These are phyloP conservation scores for Lucifuga dentata DNA, from an alignment of 2,113 vertebrate genomes.

Conservation along the genomic window DNA sequence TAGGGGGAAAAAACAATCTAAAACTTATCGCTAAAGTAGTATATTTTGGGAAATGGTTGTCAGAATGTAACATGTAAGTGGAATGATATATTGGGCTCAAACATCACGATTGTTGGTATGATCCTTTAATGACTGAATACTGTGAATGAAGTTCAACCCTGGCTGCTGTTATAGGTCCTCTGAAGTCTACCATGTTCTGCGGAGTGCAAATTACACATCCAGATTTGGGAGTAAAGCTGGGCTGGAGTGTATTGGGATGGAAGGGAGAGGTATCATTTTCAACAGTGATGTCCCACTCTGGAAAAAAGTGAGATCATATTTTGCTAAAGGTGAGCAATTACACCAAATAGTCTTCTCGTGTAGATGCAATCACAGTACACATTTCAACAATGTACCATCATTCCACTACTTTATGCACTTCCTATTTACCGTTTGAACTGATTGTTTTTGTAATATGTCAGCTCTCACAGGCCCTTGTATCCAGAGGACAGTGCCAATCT, in stretches of 20 bases:
- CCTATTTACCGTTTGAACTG: background rate
- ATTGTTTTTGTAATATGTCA: constrained; percentile 59
- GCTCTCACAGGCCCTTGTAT: constrained; percentile 91
- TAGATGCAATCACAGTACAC: background rate
- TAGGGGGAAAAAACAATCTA: no score
- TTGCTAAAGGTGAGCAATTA: constrained; percentile 87
- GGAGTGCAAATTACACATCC: constrained; percentile 86
- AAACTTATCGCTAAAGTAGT: no score
- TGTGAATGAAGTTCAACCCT: background rate
- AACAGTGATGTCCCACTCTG: constrained; percentile 90
- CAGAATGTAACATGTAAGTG: no score
- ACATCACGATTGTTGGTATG: no score
- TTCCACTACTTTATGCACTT: no score
- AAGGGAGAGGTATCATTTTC: constrained; percentile 93
- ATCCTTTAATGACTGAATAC: no score
- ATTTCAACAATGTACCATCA: no score
- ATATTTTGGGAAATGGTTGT: no score
- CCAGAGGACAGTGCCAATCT: constrained; percentile 85
- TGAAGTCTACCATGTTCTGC: constrained; percentile 89
- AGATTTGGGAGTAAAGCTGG: constrained; percentile 91
- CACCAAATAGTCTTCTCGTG: background rate
- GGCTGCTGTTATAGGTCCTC: constrained; percentile 83
- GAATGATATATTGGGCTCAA: no score
- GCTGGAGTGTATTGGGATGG: constrained; percentile 92
- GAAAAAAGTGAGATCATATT: constrained; percentile 89